phyloP scores from a whole-genome alignment of 30 jellyfish, hydroid and myxozoan genomes.

The Aurelia sp. region DNA sequence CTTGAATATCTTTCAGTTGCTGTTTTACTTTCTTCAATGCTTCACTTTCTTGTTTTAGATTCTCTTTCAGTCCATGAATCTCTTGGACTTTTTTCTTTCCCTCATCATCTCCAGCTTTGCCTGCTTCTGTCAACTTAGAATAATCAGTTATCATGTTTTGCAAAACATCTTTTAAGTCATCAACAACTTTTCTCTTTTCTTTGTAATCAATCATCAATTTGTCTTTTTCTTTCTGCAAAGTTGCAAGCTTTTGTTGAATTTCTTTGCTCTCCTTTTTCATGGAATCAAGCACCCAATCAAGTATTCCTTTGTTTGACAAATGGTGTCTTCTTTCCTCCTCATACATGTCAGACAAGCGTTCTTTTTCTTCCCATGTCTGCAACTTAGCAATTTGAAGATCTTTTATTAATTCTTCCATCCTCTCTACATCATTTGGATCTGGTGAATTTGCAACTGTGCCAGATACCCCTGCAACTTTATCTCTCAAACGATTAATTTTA shows the following conservation, averaged over 20 bases:
- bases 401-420: conserved; percentile 89
- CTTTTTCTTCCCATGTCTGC: conserved; percentile 98
- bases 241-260: conserved; percentile 81
- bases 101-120: conserved; percentile 89
- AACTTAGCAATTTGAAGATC: conserved; percentile 86
- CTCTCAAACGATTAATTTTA: conserved; percentile 84
- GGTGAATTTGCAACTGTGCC: conserved; percentile 73
- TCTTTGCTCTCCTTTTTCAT: conserved; percentile 90
- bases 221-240: conserved; percentile 91
- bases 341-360: conserved; percentile 83
- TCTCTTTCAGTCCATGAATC: conserved; percentile 89
- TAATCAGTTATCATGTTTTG: conserved; percentile 86
- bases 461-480: conserved; percentile 67
- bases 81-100: conserved; percentile 93
- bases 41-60: conserved; percentile 91
- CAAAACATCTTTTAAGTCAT: conserved; percentile 79
- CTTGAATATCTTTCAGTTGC: conserved; percentile 92
- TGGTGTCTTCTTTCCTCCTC: conserved; percentile 94
- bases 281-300: conserved; percentile 94
- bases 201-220: conserved; percentile 90
- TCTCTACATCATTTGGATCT: conserved; percentile 76
- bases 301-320: conserved; percentile 88
- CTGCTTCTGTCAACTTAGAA: conserved; percentile 86
- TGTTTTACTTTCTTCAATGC: conserved; percentile 81
- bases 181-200: conserved; percentile 88